Evolutionary conservation across 2,113 vertebrate species (phyloP).

Genomic region (Amphiprion ocellaris): DNA sequence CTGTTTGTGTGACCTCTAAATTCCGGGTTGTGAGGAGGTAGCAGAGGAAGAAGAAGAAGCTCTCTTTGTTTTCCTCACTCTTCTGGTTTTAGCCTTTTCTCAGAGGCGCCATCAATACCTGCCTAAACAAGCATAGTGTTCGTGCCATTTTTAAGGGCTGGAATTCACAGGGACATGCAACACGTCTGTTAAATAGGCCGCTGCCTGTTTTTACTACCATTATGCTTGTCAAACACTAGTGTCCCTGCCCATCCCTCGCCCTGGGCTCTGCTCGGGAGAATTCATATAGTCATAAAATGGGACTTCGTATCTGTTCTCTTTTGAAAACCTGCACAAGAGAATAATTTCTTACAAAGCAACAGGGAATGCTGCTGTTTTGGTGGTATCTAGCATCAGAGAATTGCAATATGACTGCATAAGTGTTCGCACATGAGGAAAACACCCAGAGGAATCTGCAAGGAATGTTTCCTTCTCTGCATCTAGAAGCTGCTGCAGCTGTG

Average conservation of each 20-base stretch:
- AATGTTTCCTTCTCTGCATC: neutral
- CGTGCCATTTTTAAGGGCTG: neutral
- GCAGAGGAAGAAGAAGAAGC: neutral
- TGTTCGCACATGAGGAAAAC: constrained; percentile 35
- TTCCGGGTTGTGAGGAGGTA: neutral
- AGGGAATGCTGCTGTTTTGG: constrained; percentile 34
- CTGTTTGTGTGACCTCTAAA: constrained; percentile 3
- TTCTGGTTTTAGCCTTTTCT: constrained; percentile 25
- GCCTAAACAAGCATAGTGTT: constrained; percentile 17
- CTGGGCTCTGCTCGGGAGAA: constrained; percentile 15
- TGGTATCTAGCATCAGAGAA: constrained; percentile 49
- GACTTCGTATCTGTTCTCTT: neutral
- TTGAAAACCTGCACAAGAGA: constrained; percentile 25
- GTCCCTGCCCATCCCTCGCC: constrained; percentile 17
- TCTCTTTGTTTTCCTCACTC: constrained; percentile 25
- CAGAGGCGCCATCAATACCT: neutral
- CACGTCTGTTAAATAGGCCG: constrained; percentile 7
- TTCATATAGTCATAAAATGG: constrained; percentile 8
- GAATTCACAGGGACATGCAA: neutral
- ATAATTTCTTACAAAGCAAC: neutral
- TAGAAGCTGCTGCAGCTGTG: neutral
- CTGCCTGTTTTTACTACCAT: neutral
- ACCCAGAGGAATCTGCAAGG: constrained; percentile 2
- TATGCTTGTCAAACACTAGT: neutral
- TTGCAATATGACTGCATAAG: constrained; percentile 11